Base-by-base conservation (phyloP, 1,140 invertebrate genomes). In the Aphis gossypii region DNA sequence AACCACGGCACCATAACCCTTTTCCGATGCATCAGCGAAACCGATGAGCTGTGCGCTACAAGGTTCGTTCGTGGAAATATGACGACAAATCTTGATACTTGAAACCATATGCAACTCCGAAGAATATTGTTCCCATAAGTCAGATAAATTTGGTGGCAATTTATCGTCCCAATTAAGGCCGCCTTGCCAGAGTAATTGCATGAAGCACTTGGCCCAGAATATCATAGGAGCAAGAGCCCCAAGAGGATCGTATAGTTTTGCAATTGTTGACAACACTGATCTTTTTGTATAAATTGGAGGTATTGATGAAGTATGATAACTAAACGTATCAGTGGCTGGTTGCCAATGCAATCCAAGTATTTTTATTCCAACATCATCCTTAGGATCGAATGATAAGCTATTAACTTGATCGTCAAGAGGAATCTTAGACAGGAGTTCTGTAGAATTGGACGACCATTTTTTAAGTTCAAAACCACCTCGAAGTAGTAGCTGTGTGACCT, bases 161-260 rank as follows among this genome's bases (percentile, higher is more conserved):
- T 9, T 35, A 20, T 68, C 56, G 20, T 92, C 91, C 91, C 91
- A 92, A 18, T 92, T 9, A 1, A 92, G 2, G 4, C 38, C 38
- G 0, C 21, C 5, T 30, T 38, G 30, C 91, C 91, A 92, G 2
- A 83, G 30, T 20, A 30, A 23, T 21, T 92, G 68, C 38, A 92
- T 68, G 25, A 92, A 68, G 82, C 68, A 92, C 20, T 92, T 92
- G 4, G 91, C 91, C 38, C 56, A 68, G 83, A 92, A 92, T n/a
- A 92, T 83, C 0, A 68, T 35, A 5, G 91, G 91, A 14, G n/a
- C 68, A 20, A 92, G 30, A 38, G 48, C 46, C 9, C 90, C 54
- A 20, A 38, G 20, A 3, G 54, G 90, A 38, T 91, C 90, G 9
- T 35, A 91, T 30, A 92, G 20, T 48, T 83, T 68, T 2, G 91